Evolutionary conservation across 2,888 invertebrate species (phyloP).

Genomic region (Diaprepes abbreviatus): DNA sequence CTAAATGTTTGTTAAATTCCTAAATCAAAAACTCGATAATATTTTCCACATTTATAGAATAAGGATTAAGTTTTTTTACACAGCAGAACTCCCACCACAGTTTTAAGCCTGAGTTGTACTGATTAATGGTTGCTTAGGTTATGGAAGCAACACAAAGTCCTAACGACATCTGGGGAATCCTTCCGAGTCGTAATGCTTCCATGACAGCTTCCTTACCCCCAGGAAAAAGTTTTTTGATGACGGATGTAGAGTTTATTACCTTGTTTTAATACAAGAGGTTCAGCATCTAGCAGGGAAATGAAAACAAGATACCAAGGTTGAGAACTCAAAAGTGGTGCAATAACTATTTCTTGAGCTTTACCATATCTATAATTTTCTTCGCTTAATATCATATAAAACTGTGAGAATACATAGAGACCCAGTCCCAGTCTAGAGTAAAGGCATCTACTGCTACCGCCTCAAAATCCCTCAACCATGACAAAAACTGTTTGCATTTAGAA

Average conservation of each 20-base stretch:
- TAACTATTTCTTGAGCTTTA: no score
- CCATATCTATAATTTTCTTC: no score
- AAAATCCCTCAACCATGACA: no score
- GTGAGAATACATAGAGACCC: no score
- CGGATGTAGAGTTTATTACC: not conserved
- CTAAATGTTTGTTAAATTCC: slow-evolving; percentile 18
- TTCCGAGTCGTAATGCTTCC: slow-evolving; percentile 5
- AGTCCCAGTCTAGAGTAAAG: no score
- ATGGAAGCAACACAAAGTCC: slow-evolving; percentile 17
- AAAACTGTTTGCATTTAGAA: no score
- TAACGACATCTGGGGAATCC: not conserved
- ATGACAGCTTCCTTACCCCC: slow-evolving; percentile 7
- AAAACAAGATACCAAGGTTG: no score
- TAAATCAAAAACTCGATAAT: slow-evolving; percentile 29
- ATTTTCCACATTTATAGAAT: not conserved
- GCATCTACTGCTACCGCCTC: no score
- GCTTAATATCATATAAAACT: no score
- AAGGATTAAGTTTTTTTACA: not conserved
- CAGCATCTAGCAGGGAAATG: no score
- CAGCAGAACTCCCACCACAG: slow-evolving; percentile 28
- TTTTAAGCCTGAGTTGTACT: slow-evolving; percentile 19
- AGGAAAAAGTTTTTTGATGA: slow-evolving; percentile 12
- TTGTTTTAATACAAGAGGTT: not conserved
- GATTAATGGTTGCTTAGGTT: slow-evolving; percentile 15
- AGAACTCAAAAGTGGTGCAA: no score